These are phyloP conservation scores for Ctenosaura bakeri DNA, from an alignment of 2,797 vertebrate species.

Conservation along the genomic window DNA sequence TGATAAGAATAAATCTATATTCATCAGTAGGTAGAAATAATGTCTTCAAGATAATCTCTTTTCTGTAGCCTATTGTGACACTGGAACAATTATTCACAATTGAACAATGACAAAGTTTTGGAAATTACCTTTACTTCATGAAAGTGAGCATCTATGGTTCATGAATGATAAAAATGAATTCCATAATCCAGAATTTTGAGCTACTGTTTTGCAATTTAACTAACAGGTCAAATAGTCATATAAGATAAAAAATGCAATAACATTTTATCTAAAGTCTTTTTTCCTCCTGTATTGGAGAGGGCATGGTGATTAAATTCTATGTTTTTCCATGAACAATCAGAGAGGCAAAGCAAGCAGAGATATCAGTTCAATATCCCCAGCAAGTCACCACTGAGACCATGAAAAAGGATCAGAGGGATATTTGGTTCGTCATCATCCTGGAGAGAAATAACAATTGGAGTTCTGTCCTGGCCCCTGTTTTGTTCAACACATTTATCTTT, in stretches of 20 bases:
- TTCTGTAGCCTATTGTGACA: constrained; percentile 34
- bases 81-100: constrained; percentile 49
- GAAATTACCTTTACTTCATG: background rate
- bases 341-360: constrained; percentile 47
- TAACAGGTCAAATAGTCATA: constrained; percentile 71
- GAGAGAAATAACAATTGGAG: too few species aligned
- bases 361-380: too few species aligned
- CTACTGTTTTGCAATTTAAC: constrained; percentile 75
- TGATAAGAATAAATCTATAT: constrained; percentile 29
- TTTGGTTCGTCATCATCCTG: too few species aligned
- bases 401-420: too few species aligned
- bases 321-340: constrained; percentile 59
- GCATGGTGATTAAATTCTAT: constrained; percentile 82
- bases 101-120: background rate
- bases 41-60: background rate
- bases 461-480: too few species aligned
- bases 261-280: constrained; percentile 80
- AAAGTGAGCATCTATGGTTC: constrained; percentile 34
- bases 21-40: constrained; percentile 34
- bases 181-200: constrained; percentile 70
- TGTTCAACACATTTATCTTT: too few species aligned
- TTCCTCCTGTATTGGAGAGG: constrained; percentile 85
- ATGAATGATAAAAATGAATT: constrained; percentile 63
- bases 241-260: constrained; percentile 76
- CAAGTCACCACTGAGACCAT: too few species aligned